These are phyloP conservation scores for Callyntrura guangdongensis DNA, from an alignment of 2,888 invertebrate genomes.

Conservation along the genomic window DNA sequence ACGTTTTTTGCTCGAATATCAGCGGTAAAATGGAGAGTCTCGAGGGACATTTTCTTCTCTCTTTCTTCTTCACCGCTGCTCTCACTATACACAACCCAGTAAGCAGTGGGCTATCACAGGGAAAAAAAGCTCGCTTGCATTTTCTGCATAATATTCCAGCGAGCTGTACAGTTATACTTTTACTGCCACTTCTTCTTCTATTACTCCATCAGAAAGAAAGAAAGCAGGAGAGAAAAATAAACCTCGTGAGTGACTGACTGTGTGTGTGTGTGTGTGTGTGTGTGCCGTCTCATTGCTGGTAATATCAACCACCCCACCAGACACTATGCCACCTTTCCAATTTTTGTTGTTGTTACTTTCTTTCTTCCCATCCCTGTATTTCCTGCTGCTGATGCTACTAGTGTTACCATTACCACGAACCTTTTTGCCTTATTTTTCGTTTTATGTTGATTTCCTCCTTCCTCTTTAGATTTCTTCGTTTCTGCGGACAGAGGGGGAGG, in stretches of 20 bases:
- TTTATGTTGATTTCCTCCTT: constrained; percentile 41
- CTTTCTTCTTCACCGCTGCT: background rate
- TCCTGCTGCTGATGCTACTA: background rate
- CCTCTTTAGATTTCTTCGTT: background rate
- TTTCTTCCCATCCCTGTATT: background rate
- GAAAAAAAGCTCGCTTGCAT: no score
- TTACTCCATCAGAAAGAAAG: no score
- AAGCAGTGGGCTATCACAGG: no score
- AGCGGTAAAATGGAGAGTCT: constrained; percentile 50
- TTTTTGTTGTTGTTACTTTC: constrained; percentile 38
- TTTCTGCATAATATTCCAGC: no score
- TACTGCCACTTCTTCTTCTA: no score
- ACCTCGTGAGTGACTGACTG: no score
- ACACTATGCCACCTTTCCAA: background rate
- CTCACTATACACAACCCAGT: no score
- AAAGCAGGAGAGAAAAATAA: no score
- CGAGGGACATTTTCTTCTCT: constrained; percentile 46
- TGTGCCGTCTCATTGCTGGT: constrained; percentile 9
- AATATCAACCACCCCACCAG: constrained; percentile 1
- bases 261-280: no score
- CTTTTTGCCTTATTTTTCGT: background rate
- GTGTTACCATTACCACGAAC: background rate
- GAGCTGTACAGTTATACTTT: no score
- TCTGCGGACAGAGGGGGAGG: no score
- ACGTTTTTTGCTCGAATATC: constrained; percentile 23